Percentiles rank a stretch among this genome's conserved stretches.
Evolutionary conservation across 2,797 vertebrate genomes (phyloP).

Genomic region (Oryzias sinensis): DNA sequence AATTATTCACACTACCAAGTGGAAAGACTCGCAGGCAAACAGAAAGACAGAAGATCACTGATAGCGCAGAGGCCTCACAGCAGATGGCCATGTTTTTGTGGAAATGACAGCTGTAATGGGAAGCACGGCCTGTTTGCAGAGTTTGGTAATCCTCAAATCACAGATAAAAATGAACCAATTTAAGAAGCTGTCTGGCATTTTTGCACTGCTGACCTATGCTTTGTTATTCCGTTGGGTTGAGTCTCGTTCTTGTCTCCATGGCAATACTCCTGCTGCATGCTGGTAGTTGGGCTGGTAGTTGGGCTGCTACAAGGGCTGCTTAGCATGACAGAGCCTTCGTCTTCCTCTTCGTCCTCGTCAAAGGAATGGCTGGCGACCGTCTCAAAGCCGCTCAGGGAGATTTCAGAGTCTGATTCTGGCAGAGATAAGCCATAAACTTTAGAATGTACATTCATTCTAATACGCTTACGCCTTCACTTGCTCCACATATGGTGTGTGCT

Average conservation of each 20-base stretch:
- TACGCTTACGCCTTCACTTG: background rate
- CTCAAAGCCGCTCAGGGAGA: constrained; percentile 88
- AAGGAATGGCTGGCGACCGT: constrained; percentile 81
- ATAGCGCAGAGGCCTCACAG: constrained; percentile 10
- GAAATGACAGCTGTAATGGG: constrained; percentile 4
- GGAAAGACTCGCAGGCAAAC: constrained; percentile 45
- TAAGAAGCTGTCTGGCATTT: constrained; percentile 9
- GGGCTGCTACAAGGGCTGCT: constrained; percentile 66
- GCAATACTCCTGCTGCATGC: constrained; percentile 83
- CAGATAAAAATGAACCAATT: constrained; percentile 27
- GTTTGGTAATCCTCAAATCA: constrained; percentile 22
- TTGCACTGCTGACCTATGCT: constrained; percentile 84
- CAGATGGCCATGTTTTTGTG: constrained; percentile 1
- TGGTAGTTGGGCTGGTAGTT: constrained; percentile 64
- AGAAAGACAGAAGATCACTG: constrained; percentile 24
- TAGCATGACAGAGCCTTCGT: constrained; percentile 72
- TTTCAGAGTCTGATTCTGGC: constrained; percentile 89
- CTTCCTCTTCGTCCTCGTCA: constrained; percentile 77
- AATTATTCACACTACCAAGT: constrained; percentile 77
- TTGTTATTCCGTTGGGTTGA: constrained; percentile 88
- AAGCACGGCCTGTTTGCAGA: constrained; percentile 8
- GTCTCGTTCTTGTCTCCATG: constrained; percentile 74
- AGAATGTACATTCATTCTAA: background rate
- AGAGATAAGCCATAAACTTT: constrained; percentile 25
- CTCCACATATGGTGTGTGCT: no score